Evolutionary conservation across 2,113 vertebrate genomes (phyloP).

Genomic region (Manacus vitellinus): DNA sequence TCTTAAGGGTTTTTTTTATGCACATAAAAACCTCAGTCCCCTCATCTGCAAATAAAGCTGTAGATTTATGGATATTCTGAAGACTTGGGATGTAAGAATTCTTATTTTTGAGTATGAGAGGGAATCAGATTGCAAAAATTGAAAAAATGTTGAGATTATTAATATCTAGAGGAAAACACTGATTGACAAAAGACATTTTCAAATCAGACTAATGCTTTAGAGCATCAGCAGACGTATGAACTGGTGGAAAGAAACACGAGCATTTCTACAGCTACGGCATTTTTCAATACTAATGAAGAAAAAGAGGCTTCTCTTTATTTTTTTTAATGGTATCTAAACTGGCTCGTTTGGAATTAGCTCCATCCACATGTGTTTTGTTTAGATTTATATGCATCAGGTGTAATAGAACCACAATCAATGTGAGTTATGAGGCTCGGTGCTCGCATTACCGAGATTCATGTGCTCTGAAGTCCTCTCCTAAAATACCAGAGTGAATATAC

Average conservation of each 20-base stretch:
- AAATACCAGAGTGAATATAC: constrained; percentile 65
- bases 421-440: constrained; percentile 87
- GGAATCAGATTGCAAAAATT: constrained; percentile 40
- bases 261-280: not conserved
- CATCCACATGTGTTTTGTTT: constrained; percentile 80
- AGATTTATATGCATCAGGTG: constrained; percentile 83
- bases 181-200: constrained; percentile 13
- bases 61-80: constrained; percentile 48
- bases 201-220: constrained; percentile 33
- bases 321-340: constrained; percentile 54
- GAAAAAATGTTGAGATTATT: constrained; percentile 54
- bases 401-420: constrained; percentile 83
- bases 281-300: constrained; percentile 44
- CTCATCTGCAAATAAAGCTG: constrained; percentile 18
- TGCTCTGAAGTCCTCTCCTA: constrained; percentile 79
- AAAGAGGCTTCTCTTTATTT: constrained; percentile 9
- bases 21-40: not conserved
- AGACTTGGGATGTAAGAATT: constrained; percentile 20
- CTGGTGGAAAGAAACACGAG: not conserved
- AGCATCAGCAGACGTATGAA: constrained; percentile 30
- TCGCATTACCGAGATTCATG: constrained; percentile 89
- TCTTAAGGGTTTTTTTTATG: not conserved
- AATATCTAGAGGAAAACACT: constrained; percentile 23
- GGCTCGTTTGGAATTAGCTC: constrained; percentile 75
- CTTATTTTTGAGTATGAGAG: constrained; percentile 57